These are phyloP conservation scores for human (Homo sapiens) DNA, from an alignment of 2,113 vertebrate genomes.

Conservation along the genomic window GRCh38 chr1:171721001-171721500, in stretches of 20 bases:
- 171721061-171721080: neutral
- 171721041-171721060: neutral
- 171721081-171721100: neutral
- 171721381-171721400: neutral
- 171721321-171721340: neutral
- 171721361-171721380: neutral
- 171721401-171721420: neutral
- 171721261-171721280: neutral
- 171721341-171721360: neutral
- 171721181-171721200: neutral
- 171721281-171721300: neutral
- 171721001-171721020: neutral
- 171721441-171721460: neutral
- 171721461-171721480: neutral
- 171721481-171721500: neutral
- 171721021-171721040: neutral
- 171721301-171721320: neutral
- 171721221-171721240: neutral
- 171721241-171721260: neutral
- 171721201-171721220: neutral
- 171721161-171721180: neutral
- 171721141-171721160: neutral
- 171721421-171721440: neutral
- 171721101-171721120: neutral
- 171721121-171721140: neutral